These are phyloP conservation scores for Cynopterus brachyotis DNA, from an alignment of 2,113 vertebrate species.

Conservation along the genomic window DNA sequence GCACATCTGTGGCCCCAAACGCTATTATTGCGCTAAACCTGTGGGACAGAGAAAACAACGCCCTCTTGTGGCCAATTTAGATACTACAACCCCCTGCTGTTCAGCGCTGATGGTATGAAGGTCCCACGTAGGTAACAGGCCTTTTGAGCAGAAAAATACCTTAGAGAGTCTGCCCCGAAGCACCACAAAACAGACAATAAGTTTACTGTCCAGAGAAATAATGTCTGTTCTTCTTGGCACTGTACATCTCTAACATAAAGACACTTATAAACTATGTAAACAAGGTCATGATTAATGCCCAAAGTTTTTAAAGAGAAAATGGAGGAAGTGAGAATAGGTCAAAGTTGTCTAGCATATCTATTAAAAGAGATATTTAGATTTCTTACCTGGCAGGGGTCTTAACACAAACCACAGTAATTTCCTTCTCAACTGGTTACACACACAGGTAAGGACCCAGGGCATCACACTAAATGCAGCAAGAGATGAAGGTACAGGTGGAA, in stretches of 20 bases:
- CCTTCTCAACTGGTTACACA: not conserved
- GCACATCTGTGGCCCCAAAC: constrained; percentile 69
- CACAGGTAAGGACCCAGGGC: not conserved
- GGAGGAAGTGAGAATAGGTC: not conserved
- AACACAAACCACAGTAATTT: not conserved
- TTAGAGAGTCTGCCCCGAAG: no score
- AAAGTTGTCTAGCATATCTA: not conserved
- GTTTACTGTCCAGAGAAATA: not conserved
- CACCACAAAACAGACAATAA: not conserved
- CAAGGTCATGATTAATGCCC: not conserved
- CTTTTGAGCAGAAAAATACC: not conserved
- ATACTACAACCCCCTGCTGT: not conserved
- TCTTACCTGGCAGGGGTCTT: not conserved
- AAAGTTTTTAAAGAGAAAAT: not conserved
- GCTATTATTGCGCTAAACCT: not conserved
- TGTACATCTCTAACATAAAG: not conserved
- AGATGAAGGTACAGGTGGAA: not conserved
- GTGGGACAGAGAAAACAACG: not conserved
- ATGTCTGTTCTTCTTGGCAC: not conserved
- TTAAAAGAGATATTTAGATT: not conserved
- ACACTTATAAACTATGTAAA: not conserved
- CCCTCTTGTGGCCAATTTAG: constrained; percentile 41
- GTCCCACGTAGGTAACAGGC: accelerated
- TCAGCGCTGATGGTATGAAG: accelerated
- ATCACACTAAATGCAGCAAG: not conserved